Conservation (phyloP, 2,113 vertebrate genomes). For the Larimichthys crocea region DNA sequence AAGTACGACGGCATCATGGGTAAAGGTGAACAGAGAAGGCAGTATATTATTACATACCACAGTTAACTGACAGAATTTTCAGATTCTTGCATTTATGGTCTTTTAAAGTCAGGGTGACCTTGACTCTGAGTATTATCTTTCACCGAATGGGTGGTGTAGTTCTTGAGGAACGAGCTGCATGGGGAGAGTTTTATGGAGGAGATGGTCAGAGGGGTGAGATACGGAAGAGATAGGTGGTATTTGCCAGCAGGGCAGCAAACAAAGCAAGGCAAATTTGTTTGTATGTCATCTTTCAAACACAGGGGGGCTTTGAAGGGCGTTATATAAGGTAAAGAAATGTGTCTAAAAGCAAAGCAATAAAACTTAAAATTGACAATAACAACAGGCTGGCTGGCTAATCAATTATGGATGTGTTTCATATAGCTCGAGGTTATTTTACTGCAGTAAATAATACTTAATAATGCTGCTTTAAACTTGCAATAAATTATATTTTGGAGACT, state of each 20-base stretch:
- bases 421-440: neutral
- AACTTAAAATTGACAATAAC: neutral
- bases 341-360: neutral
- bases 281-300: neutral
- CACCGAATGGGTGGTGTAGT: neutral
- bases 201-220: neutral
- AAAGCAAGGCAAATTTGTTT: neutral
- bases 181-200: neutral
- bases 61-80: neutral
- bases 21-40: slow-evolving; percentile 6
- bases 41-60: neutral
- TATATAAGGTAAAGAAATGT: neutral
- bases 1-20: neutral
- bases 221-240: neutral
- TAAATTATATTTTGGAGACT: neutral
- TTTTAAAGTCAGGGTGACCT: slow-evolving; percentile 28
- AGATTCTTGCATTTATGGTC: neutral
- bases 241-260: neutral
- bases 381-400: neutral
- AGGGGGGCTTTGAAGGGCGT: neutral
- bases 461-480: neutral
- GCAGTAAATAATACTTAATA: neutral
- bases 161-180: slow-evolving; percentile 12
- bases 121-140: neutral
- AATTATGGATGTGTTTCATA: neutral